A percentile compares a stretch with the other conserved stretches of the same genome.
Evolutionary conservation across 2,797 vertebrate genomes (phyloP).

Genomic region (Delichon dasypus): DNA sequence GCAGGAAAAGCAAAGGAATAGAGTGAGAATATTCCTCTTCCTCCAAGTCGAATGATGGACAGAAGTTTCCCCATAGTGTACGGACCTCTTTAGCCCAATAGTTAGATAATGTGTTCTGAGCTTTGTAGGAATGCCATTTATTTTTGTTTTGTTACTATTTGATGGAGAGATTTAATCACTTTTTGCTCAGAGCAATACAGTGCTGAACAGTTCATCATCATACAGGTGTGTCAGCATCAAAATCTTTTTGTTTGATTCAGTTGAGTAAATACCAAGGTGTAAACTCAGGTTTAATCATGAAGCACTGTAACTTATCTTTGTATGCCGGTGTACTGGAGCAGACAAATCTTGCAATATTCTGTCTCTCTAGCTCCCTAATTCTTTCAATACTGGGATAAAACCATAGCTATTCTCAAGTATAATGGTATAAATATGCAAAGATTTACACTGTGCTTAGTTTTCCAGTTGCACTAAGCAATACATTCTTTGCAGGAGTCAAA

Average conservation of each 20-base stretch:
- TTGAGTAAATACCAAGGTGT: not conserved
- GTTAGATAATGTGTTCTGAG: not conserved
- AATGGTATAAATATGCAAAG: not conserved
- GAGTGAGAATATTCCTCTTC: not conserved
- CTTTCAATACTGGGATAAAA: not conserved
- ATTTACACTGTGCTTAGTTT: not conserved
- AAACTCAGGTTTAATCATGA: not conserved
- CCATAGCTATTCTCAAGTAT: not conserved
- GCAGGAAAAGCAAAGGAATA: not conserved
- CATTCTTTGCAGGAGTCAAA: not conserved
- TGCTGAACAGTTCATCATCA: not conserved
- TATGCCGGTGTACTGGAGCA: not conserved
- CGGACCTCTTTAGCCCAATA: not conserved
- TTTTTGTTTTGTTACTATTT: not conserved
- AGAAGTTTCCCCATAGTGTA: not conserved
- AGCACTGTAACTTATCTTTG: not conserved
- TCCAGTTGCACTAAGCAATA: not conserved
- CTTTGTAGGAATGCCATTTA: not conserved
- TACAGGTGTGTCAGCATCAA: not conserved
- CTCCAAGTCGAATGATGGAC: not conserved
- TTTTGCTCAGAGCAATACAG: not conserved
- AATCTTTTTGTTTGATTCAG: not conserved
- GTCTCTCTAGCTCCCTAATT: not conserved
- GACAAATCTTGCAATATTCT: not conserved
- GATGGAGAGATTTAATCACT: not conserved